phyloP scores from a whole-genome alignment of 2,113 vertebrate species.

The Sphyrna mokarran region DNA sequence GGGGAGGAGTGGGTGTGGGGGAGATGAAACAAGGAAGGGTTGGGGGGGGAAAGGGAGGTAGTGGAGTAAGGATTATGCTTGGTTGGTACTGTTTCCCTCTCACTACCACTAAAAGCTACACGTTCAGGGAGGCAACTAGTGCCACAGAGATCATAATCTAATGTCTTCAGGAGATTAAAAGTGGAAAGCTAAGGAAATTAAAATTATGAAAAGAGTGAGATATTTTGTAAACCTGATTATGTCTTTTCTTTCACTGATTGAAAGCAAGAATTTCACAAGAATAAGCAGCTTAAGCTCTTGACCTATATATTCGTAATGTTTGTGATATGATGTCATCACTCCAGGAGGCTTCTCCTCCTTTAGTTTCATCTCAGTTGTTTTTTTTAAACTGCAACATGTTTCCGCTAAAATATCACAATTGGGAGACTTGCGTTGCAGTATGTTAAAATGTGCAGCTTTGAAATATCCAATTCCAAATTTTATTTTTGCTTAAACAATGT shows the following conservation, averaged over 20 bases:
- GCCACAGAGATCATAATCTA: neutral
- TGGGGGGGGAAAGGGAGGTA: neutral
- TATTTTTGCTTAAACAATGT: neutral
- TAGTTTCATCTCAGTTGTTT: neutral
- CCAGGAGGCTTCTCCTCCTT: neutral
- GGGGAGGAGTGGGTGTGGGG: neutral
- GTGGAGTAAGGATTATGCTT: neutral
- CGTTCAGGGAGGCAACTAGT: neutral
- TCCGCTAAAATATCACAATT: neutral
- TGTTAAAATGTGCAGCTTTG: neutral
- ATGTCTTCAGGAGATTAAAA: neutral
- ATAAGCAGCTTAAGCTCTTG: neutral
- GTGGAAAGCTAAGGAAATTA: neutral
- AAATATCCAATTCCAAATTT: neutral
- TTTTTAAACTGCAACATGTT: neutral
- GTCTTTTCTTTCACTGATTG: slow-evolving; percentile 19
- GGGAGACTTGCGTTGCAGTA: neutral
- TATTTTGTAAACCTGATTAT: neutral
- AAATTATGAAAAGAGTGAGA: neutral
- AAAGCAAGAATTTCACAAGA: slow-evolving; percentile 15
- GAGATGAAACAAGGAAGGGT: neutral
- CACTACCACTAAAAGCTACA: neutral
- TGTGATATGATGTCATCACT: neutral
- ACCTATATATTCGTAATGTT: neutral
- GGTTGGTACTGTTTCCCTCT: neutral